Evolutionary conservation across 2,888 invertebrate species (phyloP).

Genomic region (Fragum fragum): DNA sequence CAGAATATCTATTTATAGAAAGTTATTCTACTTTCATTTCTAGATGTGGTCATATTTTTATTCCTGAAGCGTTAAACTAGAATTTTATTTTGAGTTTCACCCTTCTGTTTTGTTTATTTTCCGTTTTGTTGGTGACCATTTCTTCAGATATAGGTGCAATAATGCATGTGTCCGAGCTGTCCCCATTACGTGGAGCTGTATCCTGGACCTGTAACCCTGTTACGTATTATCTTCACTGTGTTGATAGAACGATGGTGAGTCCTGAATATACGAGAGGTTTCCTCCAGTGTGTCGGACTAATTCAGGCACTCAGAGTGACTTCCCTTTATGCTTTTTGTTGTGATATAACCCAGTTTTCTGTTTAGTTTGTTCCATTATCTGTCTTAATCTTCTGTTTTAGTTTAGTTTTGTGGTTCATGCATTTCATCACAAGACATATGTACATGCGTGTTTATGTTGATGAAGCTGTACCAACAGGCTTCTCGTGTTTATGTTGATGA

Average conservation of each 20-base stretch:
- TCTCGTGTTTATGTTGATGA: no score
- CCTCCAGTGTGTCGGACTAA: constrained; percentile 13
- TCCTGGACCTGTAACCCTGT: constrained; percentile 99
- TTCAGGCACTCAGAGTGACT: constrained; percentile 24
- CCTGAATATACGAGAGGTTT: constrained; percentile 13
- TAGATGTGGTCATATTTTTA: no score
- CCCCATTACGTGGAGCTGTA: constrained; percentile 97
- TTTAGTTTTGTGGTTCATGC: not conserved
- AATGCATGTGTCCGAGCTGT: constrained; percentile 99
- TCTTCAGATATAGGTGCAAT: constrained; percentile 96
- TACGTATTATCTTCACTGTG: constrained; percentile 98
- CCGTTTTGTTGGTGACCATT: not conserved
- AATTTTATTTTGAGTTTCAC: constrained; percentile 19
- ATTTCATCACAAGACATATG: not conserved
- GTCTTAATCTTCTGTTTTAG: not conserved
- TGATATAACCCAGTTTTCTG: not conserved
- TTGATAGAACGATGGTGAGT: constrained; percentile 93
- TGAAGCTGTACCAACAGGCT: no score
- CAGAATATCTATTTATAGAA: no score
- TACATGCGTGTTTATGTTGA: no score
- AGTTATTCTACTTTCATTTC: no score
- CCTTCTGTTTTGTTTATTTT: constrained; percentile 34
- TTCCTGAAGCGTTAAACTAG: no score
- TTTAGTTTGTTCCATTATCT: not conserved
- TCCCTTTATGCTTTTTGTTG: constrained; percentile 20